These are phyloP conservation scores for Thymelicus sylvestris DNA, from an alignment of 2,888 invertebrate genomes.

Conservation along the genomic window DNA sequence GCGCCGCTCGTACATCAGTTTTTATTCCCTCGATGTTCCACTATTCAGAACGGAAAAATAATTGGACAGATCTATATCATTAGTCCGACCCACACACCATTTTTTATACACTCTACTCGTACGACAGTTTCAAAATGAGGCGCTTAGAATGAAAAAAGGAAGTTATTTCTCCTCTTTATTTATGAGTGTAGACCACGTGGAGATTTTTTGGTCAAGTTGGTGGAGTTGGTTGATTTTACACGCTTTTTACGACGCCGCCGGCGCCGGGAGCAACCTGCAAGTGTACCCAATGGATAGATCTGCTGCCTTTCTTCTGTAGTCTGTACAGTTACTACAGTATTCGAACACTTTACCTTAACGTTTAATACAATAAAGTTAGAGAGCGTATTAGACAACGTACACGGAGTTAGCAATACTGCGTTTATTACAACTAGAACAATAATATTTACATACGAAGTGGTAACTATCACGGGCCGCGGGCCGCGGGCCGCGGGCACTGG, in stretches of 20 bases:
- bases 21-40: slow-evolving; percentile 46
- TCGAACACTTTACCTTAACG: too few relatives aligned
- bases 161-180: slow-evolving; percentile 15
- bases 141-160: slow-evolving; percentile 8
- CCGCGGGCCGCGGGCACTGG: too few relatives aligned
- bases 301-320: not conserved
- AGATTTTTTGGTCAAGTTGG: slow-evolving; percentile 24
- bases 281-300: not conserved
- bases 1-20: slow-evolving; percentile 45
- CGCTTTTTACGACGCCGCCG: slow-evolving; percentile 30
- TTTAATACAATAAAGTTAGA: not conserved
- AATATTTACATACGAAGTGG: slow-evolving; percentile 50
- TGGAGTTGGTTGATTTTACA: slow-evolving; percentile 2
- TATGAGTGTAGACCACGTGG: slow-evolving; percentile 14
- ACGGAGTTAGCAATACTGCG: slow-evolving; percentile 41
- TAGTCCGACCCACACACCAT: slow-evolving; percentile 25
- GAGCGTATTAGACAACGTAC: slow-evolving; percentile 1
- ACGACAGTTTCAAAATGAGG: slow-evolving; percentile 1
- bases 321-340: too few relatives aligned
- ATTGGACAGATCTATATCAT: slow-evolving; percentile 36
- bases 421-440: slow-evolving; percentile 42
- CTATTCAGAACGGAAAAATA: slow-evolving; percentile 38
- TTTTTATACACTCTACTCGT: slow-evolving; percentile 10
- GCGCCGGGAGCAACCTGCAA: slow-evolving; percentile 39
- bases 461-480: slow-evolving; percentile 40